Evolutionary conservation across 2,113 vertebrate species (phyloP).

Genomic region (Percopsis transmontana): DNA sequence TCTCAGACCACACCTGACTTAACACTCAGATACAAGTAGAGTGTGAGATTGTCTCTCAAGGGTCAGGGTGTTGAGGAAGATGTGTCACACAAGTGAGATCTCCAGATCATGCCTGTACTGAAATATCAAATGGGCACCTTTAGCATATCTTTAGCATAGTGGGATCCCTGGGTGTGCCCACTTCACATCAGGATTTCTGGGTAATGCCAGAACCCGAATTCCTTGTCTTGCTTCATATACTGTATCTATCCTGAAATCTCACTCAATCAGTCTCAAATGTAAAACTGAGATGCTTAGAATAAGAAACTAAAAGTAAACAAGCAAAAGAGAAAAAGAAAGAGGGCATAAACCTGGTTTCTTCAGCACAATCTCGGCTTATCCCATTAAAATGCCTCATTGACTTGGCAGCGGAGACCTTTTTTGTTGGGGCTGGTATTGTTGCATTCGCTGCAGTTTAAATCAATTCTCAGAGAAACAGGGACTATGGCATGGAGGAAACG

Average conservation of each 20-base stretch:
- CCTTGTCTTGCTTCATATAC: too few species aligned
- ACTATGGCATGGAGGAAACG: slow-evolving; percentile 55
- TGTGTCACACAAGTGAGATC: slow-evolving; percentile 26
- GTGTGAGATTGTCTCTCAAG: neutral
- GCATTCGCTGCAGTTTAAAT: slow-evolving; percentile 64
- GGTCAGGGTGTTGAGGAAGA: neutral
- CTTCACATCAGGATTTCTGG: too few species aligned
- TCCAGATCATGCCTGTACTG: too few species aligned
- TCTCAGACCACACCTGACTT: slow-evolving; percentile 22
- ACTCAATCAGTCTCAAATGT: too few species aligned
- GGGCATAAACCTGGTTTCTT: slow-evolving; percentile 36
- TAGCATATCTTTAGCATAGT: too few species aligned
- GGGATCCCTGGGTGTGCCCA: too few species aligned
- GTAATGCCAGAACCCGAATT: too few species aligned
- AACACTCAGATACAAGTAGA: neutral
- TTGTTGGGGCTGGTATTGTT: slow-evolving; percentile 63
- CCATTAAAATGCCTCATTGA: slow-evolving; percentile 76
- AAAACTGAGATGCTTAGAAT: slow-evolving; percentile 1
- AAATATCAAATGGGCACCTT: too few species aligned
- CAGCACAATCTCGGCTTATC: slow-evolving; percentile 63
- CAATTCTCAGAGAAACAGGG: slow-evolving; percentile 58
- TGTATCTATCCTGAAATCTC: too few species aligned
- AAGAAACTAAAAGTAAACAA: slow-evolving; percentile 8
- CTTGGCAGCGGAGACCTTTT: slow-evolving; percentile 56
- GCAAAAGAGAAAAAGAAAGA: slow-evolving; percentile 34